These are phyloP conservation scores for Caenorhabditis zanzibari DNA, from an alignment of 2,888 invertebrate genomes.

Conservation along the genomic window DNA sequence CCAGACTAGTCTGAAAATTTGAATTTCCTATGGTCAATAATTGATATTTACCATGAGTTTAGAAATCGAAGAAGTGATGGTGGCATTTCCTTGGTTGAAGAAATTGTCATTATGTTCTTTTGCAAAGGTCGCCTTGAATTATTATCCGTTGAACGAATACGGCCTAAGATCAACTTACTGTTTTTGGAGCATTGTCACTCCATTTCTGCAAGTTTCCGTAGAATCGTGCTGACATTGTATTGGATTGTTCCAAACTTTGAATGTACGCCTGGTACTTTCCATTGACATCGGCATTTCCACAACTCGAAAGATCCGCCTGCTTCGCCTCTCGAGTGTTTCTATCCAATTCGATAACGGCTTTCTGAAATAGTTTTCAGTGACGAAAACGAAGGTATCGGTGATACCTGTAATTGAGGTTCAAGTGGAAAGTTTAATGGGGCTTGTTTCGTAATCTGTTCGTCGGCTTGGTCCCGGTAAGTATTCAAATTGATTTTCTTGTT, in stretches of 20 bases:
- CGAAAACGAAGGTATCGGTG: no score
- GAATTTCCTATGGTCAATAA: no score
- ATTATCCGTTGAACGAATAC: neutral
- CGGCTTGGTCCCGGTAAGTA: conserved; percentile 22
- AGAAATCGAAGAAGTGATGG: conserved; percentile 38
- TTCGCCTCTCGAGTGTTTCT: neutral
- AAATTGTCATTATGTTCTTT: conserved; percentile 32
- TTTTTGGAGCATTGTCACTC: conserved; percentile 12
- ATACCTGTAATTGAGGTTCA: neutral
- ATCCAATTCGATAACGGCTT: neutral
- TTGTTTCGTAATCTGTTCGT: conserved; percentile 19
- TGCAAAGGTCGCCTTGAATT: conserved; percentile 28
- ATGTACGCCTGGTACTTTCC: conserved; percentile 20
- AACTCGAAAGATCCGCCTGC: neutral
- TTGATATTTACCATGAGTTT: conserved; percentile 32
- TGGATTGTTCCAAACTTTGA: neutral
- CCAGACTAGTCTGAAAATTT: conserved; percentile 57
- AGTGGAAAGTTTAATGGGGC: neutral
- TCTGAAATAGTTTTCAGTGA: no score
- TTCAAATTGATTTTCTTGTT: conserved; percentile 44
- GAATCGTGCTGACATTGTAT: neutral
- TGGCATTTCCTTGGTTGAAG: conserved; percentile 22
- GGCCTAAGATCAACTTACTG: neutral
- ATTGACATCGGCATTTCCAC: conserved; percentile 16
- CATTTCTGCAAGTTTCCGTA: conserved; percentile 30